Conservation (phyloP, 2,888 invertebrate species). For the Atethmia centrago region DNA sequence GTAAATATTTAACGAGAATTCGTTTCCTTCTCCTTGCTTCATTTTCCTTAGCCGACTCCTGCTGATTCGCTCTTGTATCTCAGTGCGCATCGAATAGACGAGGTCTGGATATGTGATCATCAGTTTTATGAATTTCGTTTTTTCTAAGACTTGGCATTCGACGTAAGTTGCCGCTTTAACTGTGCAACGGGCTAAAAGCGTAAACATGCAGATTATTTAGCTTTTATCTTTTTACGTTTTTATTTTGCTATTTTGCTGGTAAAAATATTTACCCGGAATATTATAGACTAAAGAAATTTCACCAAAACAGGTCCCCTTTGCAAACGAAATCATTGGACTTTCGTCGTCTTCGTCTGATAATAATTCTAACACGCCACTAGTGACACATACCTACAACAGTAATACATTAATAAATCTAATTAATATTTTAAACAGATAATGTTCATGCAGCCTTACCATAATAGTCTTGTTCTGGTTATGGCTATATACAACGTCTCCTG, state of each 20-base stretch:
- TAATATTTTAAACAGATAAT: constrained; percentile 51
- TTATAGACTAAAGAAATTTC: constrained; percentile 88
- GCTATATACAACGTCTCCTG: constrained; percentile 88
- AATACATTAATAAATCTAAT: constrained; percentile 33
- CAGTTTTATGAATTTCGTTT: constrained; percentile 86
- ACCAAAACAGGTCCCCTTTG: constrained; percentile 88
- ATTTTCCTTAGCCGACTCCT: constrained; percentile 75
- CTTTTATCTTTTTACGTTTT: neutral
- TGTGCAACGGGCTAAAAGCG: constrained; percentile 83
- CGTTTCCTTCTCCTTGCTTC: constrained; percentile 65
- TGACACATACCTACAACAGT: constrained; percentile 84
- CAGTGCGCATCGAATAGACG: constrained; percentile 76
- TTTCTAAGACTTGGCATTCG: constrained; percentile 89
- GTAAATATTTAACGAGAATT: constrained; percentile 83
- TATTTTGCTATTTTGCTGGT: too few species aligned
- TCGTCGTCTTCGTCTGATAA: constrained; percentile 89
- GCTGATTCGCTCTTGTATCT: constrained; percentile 79
- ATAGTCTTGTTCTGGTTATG: constrained; percentile 88
- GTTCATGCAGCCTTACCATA: constrained; percentile 81
- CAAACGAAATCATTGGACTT: constrained; percentile 89
- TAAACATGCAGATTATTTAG: constrained; percentile 33
- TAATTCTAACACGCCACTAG: constrained; percentile 87
- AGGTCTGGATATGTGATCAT: constrained; percentile 88
- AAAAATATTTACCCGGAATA: constrained; percentile 79
- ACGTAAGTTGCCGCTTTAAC: constrained; percentile 89